phyloP scores from a whole-genome alignment of 2,888 invertebrate genomes.

The Cyaniris semiargus region DNA sequence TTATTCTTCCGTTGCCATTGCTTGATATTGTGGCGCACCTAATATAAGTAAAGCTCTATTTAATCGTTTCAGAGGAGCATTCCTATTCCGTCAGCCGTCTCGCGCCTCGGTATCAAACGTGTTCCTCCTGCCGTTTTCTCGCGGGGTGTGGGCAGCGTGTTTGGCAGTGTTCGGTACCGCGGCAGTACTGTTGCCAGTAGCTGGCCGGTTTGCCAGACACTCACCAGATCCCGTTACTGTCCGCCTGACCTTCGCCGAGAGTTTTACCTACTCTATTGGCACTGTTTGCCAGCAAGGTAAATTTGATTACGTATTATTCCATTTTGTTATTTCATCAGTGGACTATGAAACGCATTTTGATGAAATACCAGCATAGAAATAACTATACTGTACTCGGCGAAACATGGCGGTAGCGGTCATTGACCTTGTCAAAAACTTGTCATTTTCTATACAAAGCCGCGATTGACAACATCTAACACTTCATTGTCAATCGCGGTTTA shows the following conservation, averaged over 20 bases:
- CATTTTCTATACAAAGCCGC: no score
- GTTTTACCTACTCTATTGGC: slow-evolving; percentile 77
- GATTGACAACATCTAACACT: no score
- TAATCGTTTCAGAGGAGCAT: slow-evolving; percentile 64
- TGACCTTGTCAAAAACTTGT: no score
- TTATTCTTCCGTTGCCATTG: no score
- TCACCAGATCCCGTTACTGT: slow-evolving; percentile 36
- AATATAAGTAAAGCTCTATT: no score
- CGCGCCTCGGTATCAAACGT: slow-evolving; percentile 82
- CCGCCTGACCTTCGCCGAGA: slow-evolving; percentile 62
- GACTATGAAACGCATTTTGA: no score
- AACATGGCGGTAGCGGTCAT: no score
- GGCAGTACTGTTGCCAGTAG: slow-evolving; percentile 47
- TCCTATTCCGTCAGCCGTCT: slow-evolving; percentile 83
- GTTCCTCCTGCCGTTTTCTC: slow-evolving; percentile 80
- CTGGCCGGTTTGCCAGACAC: slow-evolving; percentile 47
- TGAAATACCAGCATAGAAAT: no score
- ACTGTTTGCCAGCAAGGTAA: slow-evolving; percentile 82
- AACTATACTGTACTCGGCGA: no score
- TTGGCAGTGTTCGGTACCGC: slow-evolving; percentile 47
- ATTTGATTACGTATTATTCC: not conserved
- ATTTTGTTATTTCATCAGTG: no score
- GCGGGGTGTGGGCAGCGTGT: slow-evolving; percentile 77
- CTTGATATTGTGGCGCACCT: no score
- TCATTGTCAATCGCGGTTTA: no score